These are phyloP conservation scores for Cyphomyrmex costatus DNA, from an alignment of 1,140 invertebrate genomes.

Conservation along the genomic window DNA sequence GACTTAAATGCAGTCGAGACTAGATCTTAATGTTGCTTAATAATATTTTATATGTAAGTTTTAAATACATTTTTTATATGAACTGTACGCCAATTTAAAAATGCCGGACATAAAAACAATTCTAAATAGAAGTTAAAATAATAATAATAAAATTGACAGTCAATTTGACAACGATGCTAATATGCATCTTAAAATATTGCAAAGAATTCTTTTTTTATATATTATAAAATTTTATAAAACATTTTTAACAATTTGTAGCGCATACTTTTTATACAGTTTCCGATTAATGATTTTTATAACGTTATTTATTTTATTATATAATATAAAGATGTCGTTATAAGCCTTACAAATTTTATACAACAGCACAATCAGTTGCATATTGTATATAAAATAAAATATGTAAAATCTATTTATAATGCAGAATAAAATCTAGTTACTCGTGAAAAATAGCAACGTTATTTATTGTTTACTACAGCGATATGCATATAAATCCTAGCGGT, in stretches of 20 bases:
- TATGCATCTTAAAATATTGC: no score
- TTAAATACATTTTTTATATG: no score
- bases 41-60: no score
- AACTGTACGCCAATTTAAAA: no score
- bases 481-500: conserved; percentile 3
- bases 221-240: neutral
- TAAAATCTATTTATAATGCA: neutral
- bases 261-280: conserved; percentile 35
- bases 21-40: no score
- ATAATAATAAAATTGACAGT: no score
- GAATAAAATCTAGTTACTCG: neutral
- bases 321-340: neutral
- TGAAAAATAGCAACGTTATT: conserved; percentile 20
- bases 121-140: no score
- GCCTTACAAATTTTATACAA: conserved; percentile 43
- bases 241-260: conserved; percentile 10
- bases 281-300: conserved; percentile 32
- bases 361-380: neutral
- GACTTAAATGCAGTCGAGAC: no score
- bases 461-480: neutral
- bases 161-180: no score
- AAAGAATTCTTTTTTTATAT: neutral
- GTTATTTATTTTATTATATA: conserved; percentile 9
- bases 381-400: neutral
- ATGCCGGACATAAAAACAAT: no score